Evolutionary conservation across 2,888 invertebrate species (phyloP).

Genomic region (Synanthedon formicaeformis): DNA sequence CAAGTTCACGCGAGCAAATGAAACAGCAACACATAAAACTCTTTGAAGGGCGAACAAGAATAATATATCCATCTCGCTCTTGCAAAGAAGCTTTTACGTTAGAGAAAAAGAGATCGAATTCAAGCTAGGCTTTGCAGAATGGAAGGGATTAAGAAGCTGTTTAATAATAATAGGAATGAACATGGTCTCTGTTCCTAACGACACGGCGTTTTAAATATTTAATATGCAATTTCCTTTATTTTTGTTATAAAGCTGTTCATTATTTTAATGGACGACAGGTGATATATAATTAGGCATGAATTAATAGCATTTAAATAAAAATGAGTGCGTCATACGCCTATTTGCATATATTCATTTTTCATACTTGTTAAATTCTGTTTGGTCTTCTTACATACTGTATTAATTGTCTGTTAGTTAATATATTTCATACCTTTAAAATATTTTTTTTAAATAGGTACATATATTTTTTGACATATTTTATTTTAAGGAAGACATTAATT

Average conservation of each 20-base stretch:
- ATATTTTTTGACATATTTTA: no score
- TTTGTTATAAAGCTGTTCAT: constrained; percentile 39
- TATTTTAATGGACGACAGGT: constrained; percentile 45
- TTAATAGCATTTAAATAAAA: constrained; percentile 29
- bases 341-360: constrained; percentile 14
- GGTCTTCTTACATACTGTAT: no score
- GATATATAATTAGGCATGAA: constrained; percentile 39
- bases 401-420: no score
- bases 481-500: no score
- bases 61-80: constrained; percentile 27
- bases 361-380: background rate
- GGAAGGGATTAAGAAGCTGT: constrained; percentile 58
- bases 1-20: constrained; percentile 34
- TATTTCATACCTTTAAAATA: no score
- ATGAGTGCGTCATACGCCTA: constrained; percentile 14
- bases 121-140: constrained; percentile 29
- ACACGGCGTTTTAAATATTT: constrained; percentile 64
- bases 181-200: constrained; percentile 58
- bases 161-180: constrained; percentile 63
- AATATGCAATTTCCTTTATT: constrained; percentile 64
- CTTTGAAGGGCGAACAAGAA: constrained; percentile 15
- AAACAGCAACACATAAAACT: constrained; percentile 30
- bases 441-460: no score
- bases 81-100: constrained; percentile 18
- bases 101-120: constrained; percentile 33